These are phyloP conservation scores for Auanema sp. DNA, from an alignment of 2,888 invertebrate species.

Conservation along the genomic window DNA sequence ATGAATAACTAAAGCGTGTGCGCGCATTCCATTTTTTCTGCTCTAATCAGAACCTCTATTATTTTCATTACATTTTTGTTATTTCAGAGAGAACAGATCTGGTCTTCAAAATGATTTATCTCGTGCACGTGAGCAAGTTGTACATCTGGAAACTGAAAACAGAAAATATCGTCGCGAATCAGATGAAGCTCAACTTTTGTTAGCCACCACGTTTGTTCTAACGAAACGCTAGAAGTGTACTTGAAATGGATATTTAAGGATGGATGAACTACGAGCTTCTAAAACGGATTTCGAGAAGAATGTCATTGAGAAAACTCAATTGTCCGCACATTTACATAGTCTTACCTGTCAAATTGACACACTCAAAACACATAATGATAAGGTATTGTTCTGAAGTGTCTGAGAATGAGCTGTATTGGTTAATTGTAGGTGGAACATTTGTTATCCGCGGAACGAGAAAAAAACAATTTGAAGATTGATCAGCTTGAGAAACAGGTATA, in stretches of 20 bases:
- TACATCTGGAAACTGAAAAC: constrained; percentile 2
- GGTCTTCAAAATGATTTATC: constrained; percentile 13
- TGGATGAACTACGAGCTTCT: not conserved
- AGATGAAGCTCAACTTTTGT: constrained; percentile 14
- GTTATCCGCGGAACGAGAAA: no score
- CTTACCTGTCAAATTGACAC: not conserved
- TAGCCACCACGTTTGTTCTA: constrained; percentile 6
- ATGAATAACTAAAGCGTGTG: no score
- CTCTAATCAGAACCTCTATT: no score
- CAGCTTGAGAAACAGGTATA: no score
- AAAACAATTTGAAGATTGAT: no score
- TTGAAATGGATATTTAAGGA: constrained; percentile 1
- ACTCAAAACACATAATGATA: not conserved
- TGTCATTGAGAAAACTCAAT: constrained; percentile 2
- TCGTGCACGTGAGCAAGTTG: constrained; percentile 9
- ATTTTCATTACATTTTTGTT: not conserved
- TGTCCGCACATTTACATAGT: constrained; percentile 1
- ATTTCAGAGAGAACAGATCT: constrained; percentile 9
- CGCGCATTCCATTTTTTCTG: no score
- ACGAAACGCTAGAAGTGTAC: constrained; percentile 6
- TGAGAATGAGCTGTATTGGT: no score
- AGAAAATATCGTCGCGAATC: constrained; percentile 13
- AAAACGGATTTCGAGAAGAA: not conserved
- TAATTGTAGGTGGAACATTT: no score
- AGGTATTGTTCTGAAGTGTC: no score